These are phyloP conservation scores for Apamea epomidion DNA, from an alignment of 2,888 invertebrate genomes.

Conservation along the genomic window DNA sequence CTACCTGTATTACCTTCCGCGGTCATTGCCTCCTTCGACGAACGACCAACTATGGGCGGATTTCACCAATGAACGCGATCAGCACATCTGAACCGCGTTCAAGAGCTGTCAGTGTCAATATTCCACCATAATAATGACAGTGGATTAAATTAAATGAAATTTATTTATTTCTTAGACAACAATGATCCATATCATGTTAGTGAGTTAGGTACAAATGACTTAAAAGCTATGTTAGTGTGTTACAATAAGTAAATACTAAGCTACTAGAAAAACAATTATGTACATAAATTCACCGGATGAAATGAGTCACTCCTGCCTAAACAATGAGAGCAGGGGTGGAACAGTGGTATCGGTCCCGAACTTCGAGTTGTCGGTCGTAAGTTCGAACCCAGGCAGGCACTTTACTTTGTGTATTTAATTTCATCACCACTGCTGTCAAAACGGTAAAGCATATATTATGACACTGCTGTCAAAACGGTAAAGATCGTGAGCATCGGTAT, in stretches of 20 bases:
- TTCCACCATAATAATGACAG: too few relatives aligned
- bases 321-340: background rate
- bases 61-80: background rate
- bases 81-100: too few relatives aligned
- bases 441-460: background rate
- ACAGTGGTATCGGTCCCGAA: background rate
- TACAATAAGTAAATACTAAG: too few relatives aligned
- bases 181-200: too few relatives aligned
- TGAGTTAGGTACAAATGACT: too few relatives aligned
- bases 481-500: background rate
- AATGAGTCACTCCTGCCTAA: too few relatives aligned
- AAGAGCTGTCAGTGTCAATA: background rate
- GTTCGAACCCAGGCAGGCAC: background rate
- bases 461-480: background rate
- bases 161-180: too few relatives aligned
- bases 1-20: constrained; percentile 5
- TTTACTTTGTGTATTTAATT: background rate
- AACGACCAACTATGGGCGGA: background rate
- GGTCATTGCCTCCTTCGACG: constrained; percentile 17
- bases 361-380: background rate
- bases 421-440: background rate
- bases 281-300: too few relatives aligned
- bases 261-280: too few relatives aligned
- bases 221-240: too few relatives aligned
- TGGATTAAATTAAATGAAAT: too few relatives aligned